phyloP scores from a whole-genome alignment of 2,113 vertebrate genomes.

The Lethenteron reissneri region DNA sequence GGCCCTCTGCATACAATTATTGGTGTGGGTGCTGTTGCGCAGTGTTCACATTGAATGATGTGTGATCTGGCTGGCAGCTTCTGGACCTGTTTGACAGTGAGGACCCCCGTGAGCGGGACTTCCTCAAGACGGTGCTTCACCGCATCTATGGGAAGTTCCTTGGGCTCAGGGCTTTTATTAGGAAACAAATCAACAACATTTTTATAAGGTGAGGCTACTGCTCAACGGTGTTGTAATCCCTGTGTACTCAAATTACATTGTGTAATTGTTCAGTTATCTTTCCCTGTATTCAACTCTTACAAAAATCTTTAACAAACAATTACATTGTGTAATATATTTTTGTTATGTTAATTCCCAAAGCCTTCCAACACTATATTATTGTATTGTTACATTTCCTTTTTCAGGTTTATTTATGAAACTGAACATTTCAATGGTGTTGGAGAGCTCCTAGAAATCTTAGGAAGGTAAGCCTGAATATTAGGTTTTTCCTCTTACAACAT shows the following conservation, averaged over 20 bases:
- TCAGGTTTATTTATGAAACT: slow-evolving; percentile 55
- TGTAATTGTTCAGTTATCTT: background rate
- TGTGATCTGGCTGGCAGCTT: slow-evolving; percentile 29
- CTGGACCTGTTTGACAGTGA: slow-evolving; percentile 96
- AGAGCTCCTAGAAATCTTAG: slow-evolving; percentile 47
- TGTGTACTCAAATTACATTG: too few species aligned
- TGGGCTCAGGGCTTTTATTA: slow-evolving; percentile 99
- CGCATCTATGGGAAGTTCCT: slow-evolving; percentile 99
- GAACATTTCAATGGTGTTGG: slow-evolving; percentile 55
- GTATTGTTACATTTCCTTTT: background rate
- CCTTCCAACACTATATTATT: background rate
- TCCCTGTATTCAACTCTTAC: background rate
- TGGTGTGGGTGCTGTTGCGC: background rate
- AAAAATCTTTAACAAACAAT: background rate
- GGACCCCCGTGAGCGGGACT: slow-evolving; percentile 95
- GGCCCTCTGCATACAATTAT: background rate
- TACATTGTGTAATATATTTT: background rate
- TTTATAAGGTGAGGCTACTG: slow-evolving; percentile 82
- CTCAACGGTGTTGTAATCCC: background rate
- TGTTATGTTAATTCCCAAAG: background rate
- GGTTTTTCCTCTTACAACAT: too few species aligned
- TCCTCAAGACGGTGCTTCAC: slow-evolving; percentile 98
- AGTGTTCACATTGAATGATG: background rate
- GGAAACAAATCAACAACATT: slow-evolving; percentile 99
- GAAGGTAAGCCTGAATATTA: slow-evolving; percentile 24